Evolutionary conservation across 2,888 invertebrate species (phyloP).

Genomic region (Acronicta aceris): DNA sequence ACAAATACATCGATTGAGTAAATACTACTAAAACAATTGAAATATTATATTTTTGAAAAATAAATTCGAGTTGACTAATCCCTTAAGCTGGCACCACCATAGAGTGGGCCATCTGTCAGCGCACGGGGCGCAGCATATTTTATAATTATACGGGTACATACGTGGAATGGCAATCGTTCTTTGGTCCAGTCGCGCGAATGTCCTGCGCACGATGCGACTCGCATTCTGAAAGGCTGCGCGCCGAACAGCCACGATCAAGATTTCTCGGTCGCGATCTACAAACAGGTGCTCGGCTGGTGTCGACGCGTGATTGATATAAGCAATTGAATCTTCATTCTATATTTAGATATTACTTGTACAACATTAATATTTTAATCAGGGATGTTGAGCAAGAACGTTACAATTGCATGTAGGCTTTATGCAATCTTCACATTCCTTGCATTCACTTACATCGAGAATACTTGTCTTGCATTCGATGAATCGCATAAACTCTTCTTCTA

Average conservation of each 20-base stretch:
- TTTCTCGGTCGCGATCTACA: conserved; percentile 82
- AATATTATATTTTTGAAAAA: no score
- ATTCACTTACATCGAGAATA: conserved; percentile 24
- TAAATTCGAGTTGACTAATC: conserved; percentile 26
- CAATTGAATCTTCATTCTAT: conserved; percentile 59
- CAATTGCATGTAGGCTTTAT: conserved; percentile 44
- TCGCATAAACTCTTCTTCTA: background rate
- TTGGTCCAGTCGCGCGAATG: conserved; percentile 76
- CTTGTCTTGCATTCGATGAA: conserved; percentile 5
- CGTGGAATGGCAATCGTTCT: conserved; percentile 76
- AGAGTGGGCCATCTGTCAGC: conserved; percentile 79
- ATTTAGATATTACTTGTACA: conserved; percentile 58
- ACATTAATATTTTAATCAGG: conserved; percentile 61
- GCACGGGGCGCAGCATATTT: conserved; percentile 76
- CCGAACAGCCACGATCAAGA: conserved; percentile 72
- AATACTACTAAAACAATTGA: no score
- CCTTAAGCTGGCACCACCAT: conserved; percentile 52
- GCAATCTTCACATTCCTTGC: conserved; percentile 36
- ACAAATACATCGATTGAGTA: no score
- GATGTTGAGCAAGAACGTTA: conserved; percentile 41
- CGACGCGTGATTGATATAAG: conserved; percentile 63
- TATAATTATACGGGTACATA: conserved; percentile 80
- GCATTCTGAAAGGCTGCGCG: conserved; percentile 75
- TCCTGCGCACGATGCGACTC: conserved; percentile 72
- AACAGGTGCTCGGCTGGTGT: conserved; percentile 77